These are phyloP conservation scores for Halichoeres trimaculatus DNA, from an alignment of 2,113 vertebrate genomes.

Conservation along the genomic window DNA sequence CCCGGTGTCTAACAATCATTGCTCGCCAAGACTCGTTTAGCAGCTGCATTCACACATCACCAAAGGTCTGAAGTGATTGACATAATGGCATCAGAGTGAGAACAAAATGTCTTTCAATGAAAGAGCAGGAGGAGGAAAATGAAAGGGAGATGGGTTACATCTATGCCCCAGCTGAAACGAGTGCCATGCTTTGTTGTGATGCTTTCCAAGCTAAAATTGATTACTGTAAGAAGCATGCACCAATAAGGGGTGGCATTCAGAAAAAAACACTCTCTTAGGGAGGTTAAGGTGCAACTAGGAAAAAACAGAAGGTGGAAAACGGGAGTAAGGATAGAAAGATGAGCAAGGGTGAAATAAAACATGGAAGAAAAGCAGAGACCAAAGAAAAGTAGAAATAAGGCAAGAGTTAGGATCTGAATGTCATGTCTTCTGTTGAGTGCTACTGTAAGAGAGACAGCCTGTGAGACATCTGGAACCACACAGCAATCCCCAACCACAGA, in stretches of 20 bases:
- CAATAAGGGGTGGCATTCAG: conserved; percentile 77
- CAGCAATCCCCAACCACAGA: conserved; percentile 72
- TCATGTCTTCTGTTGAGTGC: conserved; percentile 42
- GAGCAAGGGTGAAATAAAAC: conserved; percentile 65
- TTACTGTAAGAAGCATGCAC: conserved; percentile 80
- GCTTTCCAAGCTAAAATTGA: conserved; percentile 82
- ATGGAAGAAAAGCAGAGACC: conserved; percentile 34
- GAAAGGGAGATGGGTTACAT: conserved; percentile 74
- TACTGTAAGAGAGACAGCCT: conserved; percentile 54
- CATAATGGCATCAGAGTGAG: conserved; percentile 81
- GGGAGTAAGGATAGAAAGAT: conserved; percentile 54
- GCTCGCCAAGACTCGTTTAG: conserved; percentile 74
- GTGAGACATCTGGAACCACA: conserved; percentile 73
- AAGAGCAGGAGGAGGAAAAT: conserved; percentile 60
- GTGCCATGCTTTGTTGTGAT: conserved; percentile 80
- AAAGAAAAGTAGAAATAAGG: conserved; percentile 30
- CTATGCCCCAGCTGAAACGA: conserved; percentile 72
- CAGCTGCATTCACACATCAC: conserved; percentile 79
- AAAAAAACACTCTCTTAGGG: conserved; percentile 75
- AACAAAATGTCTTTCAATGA: conserved; percentile 83
- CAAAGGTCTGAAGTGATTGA: conserved; percentile 77
- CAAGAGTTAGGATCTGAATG: conserved; percentile 35
- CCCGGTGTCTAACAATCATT: conserved; percentile 71
- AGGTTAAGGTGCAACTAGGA: conserved; percentile 52
- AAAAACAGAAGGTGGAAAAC: conserved; percentile 56